These are phyloP conservation scores for Spilarctia lutea DNA, from an alignment of 2,888 invertebrate species.

Conservation along the genomic window DNA sequence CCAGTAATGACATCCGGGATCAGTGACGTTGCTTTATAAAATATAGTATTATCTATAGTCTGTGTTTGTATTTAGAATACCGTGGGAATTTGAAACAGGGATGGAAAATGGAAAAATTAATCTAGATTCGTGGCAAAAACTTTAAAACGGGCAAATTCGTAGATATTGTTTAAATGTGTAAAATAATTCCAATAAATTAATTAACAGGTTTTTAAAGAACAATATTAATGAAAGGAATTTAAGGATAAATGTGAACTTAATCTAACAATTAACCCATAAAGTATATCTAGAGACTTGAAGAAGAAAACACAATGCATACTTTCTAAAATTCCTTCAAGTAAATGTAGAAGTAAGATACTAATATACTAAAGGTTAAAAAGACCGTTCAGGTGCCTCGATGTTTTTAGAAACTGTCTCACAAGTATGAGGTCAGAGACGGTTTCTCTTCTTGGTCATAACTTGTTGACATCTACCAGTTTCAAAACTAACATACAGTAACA, in stretches of 20 bases:
- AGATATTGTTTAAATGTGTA: background rate
- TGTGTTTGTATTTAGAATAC: background rate
- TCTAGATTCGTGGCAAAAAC: background rate
- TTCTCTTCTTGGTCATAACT: background rate
- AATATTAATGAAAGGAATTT: too few species aligned
- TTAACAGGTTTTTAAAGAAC: background rate
- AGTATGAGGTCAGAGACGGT: background rate
- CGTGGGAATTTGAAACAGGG: background rate
- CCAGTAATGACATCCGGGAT: conserved; percentile 14
- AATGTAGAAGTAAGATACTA: background rate
- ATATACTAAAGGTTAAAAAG: background rate
- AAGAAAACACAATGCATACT: background rate
- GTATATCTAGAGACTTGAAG: too few species aligned
- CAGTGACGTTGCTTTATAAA: background rate
- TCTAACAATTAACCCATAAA: too few species aligned
- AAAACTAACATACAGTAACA: background rate
- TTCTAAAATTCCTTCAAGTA: background rate
- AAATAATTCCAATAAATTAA: background rate
- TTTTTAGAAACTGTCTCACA: background rate
- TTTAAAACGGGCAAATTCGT: background rate
- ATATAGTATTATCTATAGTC: background rate
- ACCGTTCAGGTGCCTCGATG: background rate
- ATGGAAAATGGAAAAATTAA: background rate
- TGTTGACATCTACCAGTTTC: background rate
- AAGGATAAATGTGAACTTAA: background rate